Conservation (phyloP, 2,888 invertebrate genomes). For the Eudasyphora cyanicolor region DNA sequence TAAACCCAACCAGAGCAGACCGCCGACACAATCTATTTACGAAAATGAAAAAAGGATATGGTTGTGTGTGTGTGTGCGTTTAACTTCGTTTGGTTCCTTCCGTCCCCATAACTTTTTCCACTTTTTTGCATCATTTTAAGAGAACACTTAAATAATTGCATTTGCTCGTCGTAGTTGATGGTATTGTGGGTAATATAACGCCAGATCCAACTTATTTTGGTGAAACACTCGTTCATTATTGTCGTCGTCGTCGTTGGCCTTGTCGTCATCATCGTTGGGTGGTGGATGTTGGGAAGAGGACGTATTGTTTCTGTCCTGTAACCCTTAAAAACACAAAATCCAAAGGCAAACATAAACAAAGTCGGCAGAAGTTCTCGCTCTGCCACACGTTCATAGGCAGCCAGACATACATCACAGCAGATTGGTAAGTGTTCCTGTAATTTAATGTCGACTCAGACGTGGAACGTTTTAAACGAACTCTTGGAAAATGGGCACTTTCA, state of each 20-base stretch:
- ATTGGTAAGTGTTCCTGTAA: constrained; percentile 23
- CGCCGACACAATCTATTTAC: constrained; percentile 29
- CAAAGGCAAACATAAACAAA: constrained; percentile 39
- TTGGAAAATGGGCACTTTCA: constrained; percentile 14
- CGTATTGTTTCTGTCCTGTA: too few species aligned
- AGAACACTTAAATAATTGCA: constrained; percentile 65
- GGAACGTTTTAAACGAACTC: constrained; percentile 43
- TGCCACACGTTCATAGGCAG: not conserved
- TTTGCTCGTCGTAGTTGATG: constrained; percentile 60
- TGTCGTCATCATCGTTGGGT: constrained; percentile 22
- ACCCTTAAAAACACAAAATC: constrained; percentile 29
- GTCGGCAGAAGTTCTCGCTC: constrained; percentile 21
- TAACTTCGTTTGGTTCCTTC: constrained; percentile 9
- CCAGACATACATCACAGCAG: not conserved
- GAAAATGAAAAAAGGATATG: constrained; percentile 38
- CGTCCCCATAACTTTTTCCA: too few species aligned
- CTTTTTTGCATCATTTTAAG: constrained; percentile 49
- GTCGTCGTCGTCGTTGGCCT: constrained; percentile 32
- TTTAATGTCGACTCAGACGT: constrained; percentile 43
- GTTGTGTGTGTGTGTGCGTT: too few species aligned
- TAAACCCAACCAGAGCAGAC: constrained; percentile 34
- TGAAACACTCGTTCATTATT: constrained; percentile 44
- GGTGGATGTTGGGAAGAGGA: not conserved
- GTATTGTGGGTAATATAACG: constrained; percentile 60
- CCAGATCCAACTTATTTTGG: not conserved